Conservation (phyloP, 2,888 invertebrate genomes). For the Gortyna flavago region DNA sequence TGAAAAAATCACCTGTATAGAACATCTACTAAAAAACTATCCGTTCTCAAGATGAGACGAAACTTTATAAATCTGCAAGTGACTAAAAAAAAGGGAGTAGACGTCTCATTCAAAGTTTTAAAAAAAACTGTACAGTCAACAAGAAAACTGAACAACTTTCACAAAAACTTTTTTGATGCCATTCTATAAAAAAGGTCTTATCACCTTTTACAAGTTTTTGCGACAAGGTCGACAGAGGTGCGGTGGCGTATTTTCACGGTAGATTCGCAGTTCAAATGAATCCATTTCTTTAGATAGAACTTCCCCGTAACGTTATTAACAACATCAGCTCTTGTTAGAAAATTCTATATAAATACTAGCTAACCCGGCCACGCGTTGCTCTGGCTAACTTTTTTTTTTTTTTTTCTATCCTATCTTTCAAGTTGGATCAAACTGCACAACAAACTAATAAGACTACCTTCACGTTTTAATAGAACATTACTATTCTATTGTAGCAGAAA, state of each 20-base stretch:
- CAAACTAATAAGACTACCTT: background rate
- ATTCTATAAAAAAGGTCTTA: too few relatives aligned
- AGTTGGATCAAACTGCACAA: too few relatives aligned
- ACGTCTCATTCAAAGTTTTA: background rate
- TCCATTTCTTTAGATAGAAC: background rate
- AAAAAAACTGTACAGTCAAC: background rate
- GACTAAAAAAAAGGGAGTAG: background rate
- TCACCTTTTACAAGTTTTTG: background rate
- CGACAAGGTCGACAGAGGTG: background rate
- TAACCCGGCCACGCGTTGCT: too few relatives aligned
- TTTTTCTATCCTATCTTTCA: too few relatives aligned
- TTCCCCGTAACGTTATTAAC: background rate
- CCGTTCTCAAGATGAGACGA: background rate
- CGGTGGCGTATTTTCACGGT: background rate
- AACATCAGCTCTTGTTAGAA: background rate
- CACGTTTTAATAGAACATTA: too few relatives aligned
- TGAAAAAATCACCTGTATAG: too few relatives aligned
- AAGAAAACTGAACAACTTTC: too few relatives aligned
- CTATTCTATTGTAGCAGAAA: background rate
- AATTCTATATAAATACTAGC: background rate
- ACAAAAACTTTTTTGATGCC: too few relatives aligned
- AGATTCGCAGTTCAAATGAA: background rate
- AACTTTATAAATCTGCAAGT: conserved; percentile 6
- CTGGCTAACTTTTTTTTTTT: too few relatives aligned
- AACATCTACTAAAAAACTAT: background rate